Base-by-base conservation (phyloP, 2,888 invertebrate species). In the Trichopria drosophilae region DNA sequence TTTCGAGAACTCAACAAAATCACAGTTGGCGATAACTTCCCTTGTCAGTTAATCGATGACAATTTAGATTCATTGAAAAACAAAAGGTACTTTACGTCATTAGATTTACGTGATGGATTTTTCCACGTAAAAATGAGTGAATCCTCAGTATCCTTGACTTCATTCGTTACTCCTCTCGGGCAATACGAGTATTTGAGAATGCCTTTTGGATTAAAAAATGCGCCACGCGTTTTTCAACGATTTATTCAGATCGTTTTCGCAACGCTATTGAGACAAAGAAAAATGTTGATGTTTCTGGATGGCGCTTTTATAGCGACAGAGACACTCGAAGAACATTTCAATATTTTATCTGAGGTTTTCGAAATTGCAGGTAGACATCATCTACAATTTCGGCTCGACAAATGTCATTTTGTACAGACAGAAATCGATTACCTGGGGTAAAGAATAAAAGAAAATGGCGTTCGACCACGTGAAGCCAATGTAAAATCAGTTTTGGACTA, bases 261-360 rank as follows among this genome's bases (percentile, higher is more conserved):
- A 2, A 31, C 20, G 10, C 9, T 32, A 7, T 28, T 26, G 18
- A 6, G 42, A 3, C 4, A 18, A 19, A 34, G 32, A 22, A 20
- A 44, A 29, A 31, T 45, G 10, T 18, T 41, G 6, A 6, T 45
- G 3, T 45, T 40, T 28, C 12, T 51, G 1, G 45, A 51, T 4
- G 45, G 45, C n/a, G 41, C 36, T 9, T 13, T 44, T 3, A 45
- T 51, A 2, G 45, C 51, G 1, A 51, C 51, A 47, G n/a, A n/a
- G n/a, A n/a, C n/a, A n/a, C n/a, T n/a, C n/a, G n/a, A n/a, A n/a
- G n/a, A n/a, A n/a, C n/a, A n/a, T n/a, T n/a, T n/a, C n/a, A n/a
- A n/a, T n/a, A n/a, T n/a, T n/a, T n/a, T n/a, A n/a, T n/a, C n/a
- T n/a, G n/a, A n/a, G n/a, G n/a, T n/a, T n/a, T n/a, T n/a, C n/a